Base-by-base conservation (phyloP, 2,888 invertebrate genomes). In the Blomia tropicalis region DNA sequence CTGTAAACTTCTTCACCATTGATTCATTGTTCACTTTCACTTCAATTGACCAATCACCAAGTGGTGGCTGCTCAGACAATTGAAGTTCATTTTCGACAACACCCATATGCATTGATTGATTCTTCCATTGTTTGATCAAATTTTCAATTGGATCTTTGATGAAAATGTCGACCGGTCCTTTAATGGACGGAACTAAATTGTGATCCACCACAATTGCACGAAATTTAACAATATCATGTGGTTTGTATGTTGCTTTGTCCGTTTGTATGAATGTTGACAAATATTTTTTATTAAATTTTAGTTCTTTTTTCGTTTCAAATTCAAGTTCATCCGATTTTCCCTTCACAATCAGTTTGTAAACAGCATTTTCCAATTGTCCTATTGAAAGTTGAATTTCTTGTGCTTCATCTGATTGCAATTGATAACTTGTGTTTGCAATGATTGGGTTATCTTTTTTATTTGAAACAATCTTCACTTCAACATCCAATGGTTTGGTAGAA, bases 31-130 rank as follows among this genome's bases (percentile, higher is more conserved):
- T 79, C 5, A 82, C 77, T 22, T 74, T 77, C 0, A 82, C 82
- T 66, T 83, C 81, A 67, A 92, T 83, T 56, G 81, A 84, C 92
- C 92, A 93, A 71, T 83, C 80, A 29, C 92, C 92, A 25, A 90
- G 77, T 22, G 87, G 85, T 0, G 91, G 90, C 66, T 83, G 83
- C 59, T 83, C 81, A 29, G 89, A 87, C 3, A 92, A 75, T 64
- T 81, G 79, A 25, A 92, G 73, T 69, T 87, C 84, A 1, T 81
- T 82, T 1, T 82, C 80, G 70, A 85, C 83, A 0, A 90, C 82
- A 14, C 90, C 90, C 65, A 65, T 63, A 1, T 63, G 19, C 23
- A 27, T 43, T 32, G 25, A 51, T 14, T 30, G 47, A 32, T 81
- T 78, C 4, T 76, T 79, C 83, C 87, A 85, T 74, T 88, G 84